A percentile compares a stretch with the other conserved stretches of the same genome.
Evolutionary conservation across 1,140 invertebrate species (phyloP).

Genomic region (Cydia pomonella): DNA sequence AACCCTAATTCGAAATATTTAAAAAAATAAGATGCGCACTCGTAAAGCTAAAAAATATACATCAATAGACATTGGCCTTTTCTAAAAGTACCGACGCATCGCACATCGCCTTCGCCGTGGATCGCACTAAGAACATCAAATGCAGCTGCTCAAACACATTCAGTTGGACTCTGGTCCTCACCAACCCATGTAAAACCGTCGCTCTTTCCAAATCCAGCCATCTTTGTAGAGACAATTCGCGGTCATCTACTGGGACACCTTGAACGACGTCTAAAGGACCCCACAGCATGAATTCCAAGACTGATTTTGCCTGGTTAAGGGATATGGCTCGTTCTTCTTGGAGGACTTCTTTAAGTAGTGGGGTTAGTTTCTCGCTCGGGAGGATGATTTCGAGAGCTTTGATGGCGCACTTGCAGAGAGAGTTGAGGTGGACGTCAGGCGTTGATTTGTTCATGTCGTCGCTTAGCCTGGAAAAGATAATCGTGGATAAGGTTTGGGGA

Average conservation of each 20-base stretch:
- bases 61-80: conserved; percentile 73
- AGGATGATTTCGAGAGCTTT: conserved; percentile 85
- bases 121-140: conserved; percentile 89
- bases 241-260: conserved; percentile 83
- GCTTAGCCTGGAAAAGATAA: conserved; percentile 78
- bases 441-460: conserved; percentile 80
- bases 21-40: background rate
- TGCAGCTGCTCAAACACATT: conserved; percentile 90
- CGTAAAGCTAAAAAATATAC: conserved; percentile 49
- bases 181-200: conserved; percentile 88
- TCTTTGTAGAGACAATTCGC: conserved; percentile 86
- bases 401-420: conserved; percentile 89
- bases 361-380: conserved; percentile 83
- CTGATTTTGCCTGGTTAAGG: conserved; percentile 86
- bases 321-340: conserved; percentile 87
- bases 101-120: conserved; percentile 89
- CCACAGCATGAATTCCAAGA: conserved; percentile 92
- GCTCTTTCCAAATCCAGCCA: conserved; percentile 93
- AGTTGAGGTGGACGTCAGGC: conserved; percentile 84
- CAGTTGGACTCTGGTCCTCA: conserved; percentile 86
- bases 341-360: conserved; percentile 85
- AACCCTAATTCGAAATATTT: background rate
- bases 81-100: conserved; percentile 87
- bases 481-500: background rate
- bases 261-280: conserved; percentile 89